Conservation (phyloP, 2,113 vertebrate genomes). For the Perognathus longimembris region DNA sequence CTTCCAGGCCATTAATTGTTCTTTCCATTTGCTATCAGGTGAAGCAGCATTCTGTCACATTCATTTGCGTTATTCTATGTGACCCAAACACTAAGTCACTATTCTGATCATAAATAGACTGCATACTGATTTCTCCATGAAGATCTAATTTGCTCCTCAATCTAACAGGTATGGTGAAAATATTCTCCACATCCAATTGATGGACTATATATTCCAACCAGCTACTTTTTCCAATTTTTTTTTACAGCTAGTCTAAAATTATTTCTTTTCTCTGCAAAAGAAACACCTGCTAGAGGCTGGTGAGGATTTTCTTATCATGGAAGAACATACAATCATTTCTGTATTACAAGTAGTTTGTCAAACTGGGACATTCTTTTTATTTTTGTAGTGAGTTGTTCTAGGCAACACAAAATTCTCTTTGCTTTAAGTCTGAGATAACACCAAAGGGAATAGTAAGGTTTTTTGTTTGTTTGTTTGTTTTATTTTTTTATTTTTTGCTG, state of each 20-base stretch:
- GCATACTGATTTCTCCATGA: neutral
- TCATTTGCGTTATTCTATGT: neutral
- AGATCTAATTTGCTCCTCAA: neutral
- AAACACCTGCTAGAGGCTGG: neutral
- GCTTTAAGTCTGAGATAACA: neutral
- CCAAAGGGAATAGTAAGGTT: conserved; percentile 33
- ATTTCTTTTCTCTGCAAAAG: conserved; percentile 37
- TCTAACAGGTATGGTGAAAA: neutral
- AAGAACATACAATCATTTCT: conserved; percentile 18
- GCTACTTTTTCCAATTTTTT: conserved; percentile 42
- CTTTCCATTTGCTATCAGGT: conserved; percentile 43
- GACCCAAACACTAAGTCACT: neutral
- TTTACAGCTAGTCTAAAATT: conserved; percentile 7
- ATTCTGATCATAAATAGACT: neutral
- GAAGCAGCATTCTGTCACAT: conserved; percentile 50
- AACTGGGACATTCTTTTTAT: conserved; percentile 3
- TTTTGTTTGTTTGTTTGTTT: too few species aligned
- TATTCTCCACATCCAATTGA: neutral
- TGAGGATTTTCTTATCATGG: neutral
- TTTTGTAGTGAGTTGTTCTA: conserved; percentile 50
- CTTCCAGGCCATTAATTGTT: neutral
- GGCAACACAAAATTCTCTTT: neutral
- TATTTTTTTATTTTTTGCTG: too few species aligned
- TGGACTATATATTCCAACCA: neutral
- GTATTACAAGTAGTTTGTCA: neutral